phyloP scores from a whole-genome alignment of 2,797 vertebrate genomes.

The Iguana delicatissima region DNA sequence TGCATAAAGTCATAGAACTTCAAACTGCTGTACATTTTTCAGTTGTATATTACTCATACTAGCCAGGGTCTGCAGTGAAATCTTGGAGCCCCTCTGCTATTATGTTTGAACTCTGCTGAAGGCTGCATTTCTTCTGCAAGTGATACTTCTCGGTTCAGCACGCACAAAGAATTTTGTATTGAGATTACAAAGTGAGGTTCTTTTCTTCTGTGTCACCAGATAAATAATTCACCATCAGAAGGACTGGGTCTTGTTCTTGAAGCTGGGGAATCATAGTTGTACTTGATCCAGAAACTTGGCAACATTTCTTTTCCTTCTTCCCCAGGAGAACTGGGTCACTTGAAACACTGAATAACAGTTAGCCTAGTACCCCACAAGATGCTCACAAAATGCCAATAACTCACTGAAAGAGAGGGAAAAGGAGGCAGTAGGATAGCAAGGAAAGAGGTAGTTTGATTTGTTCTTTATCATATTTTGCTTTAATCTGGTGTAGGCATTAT shows the following conservation, averaged over 20 bases:
- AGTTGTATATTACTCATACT: not conserved
- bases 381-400: constrained; percentile 12
- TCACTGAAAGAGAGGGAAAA: not conserved
- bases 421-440: constrained; percentile 24
- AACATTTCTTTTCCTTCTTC: constrained; percentile 68
- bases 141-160: constrained; percentile 20
- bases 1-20: not conserved
- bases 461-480: constrained; percentile 43
- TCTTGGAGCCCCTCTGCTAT: too few species aligned
- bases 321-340: constrained; percentile 63
- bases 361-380: constrained; percentile 62
- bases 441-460: constrained; percentile 51
- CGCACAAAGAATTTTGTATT: constrained; percentile 54
- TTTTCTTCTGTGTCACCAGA: constrained; percentile 75
- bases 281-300: constrained; percentile 73
- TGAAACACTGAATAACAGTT: constrained; percentile 62
- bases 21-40: not conserved
- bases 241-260: constrained; percentile 64
- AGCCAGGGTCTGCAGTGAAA: not conserved
- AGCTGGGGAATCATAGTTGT: constrained; percentile 70
- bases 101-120: constrained; percentile 14
- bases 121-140: constrained; percentile 12
- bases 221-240: constrained; percentile 75
- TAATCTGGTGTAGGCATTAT: not conserved
- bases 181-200: constrained; percentile 56